Conservation (phyloP, 2,797 vertebrate genomes). For the Danio aesculapii region DNA sequence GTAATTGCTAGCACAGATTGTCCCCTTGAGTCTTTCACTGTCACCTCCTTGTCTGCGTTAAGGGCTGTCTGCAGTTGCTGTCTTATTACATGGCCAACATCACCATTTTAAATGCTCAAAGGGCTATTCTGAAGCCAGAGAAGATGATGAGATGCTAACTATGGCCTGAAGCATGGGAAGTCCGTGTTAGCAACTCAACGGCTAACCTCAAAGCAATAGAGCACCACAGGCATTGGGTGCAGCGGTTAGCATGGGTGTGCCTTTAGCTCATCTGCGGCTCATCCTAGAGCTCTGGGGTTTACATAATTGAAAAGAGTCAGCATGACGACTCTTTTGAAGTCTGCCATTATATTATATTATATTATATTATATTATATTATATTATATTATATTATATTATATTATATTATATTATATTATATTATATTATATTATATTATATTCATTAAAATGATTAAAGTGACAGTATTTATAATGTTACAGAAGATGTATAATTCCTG, state of each 20-base stretch:
- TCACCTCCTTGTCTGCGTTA: slow-evolving; percentile 29
- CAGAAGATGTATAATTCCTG: too few relatives aligned
- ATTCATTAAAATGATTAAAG: too few relatives aligned
- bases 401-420: too few relatives aligned
- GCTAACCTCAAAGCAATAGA: neutral
- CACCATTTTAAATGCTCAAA: slow-evolving; percentile 18
- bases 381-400: too few relatives aligned
- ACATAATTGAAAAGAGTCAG: slow-evolving; percentile 10
- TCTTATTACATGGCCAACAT: neutral
- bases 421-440: too few relatives aligned
- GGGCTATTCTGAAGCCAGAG: neutral
- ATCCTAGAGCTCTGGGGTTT: slow-evolving; percentile 1
- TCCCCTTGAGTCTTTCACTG: slow-evolving; percentile 21
- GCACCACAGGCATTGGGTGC: slow-evolving; percentile 3
- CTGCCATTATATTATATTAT: too few relatives aligned
- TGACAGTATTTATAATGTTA: too few relatives aligned
- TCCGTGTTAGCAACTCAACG: neutral
- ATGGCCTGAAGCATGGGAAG: slow-evolving; percentile 19
- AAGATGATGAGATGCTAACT: slow-evolving; percentile 17
- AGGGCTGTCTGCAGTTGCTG: slow-evolving; percentile 7
- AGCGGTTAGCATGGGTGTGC: slow-evolving; percentile 31
- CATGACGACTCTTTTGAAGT: slow-evolving; percentile 6
- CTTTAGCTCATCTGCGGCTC: slow-evolving; percentile 1
- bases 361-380: too few relatives aligned
- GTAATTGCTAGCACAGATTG: slow-evolving; percentile 21